phyloP scores from a whole-genome alignment of 2,888 invertebrate genomes.

The Meteorus colon region DNA sequence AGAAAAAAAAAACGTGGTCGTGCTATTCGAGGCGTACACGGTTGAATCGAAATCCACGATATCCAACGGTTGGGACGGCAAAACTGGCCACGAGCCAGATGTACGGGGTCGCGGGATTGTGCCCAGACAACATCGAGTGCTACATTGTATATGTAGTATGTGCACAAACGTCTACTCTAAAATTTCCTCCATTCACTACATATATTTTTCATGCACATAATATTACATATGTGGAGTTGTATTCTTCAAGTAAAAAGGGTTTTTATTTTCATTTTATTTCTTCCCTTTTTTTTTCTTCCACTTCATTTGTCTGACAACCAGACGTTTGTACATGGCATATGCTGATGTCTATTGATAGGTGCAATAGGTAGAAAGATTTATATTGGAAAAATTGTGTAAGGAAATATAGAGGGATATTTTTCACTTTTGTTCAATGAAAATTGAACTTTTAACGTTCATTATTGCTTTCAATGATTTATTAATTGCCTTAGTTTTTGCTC shows the following conservation, averaged over 20 bases:
- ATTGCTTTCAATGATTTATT: not conserved
- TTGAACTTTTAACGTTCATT: not conserved
- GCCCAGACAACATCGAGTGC: slow-evolving; percentile 32
- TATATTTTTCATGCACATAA: too few species aligned
- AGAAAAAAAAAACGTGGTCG: slow-evolving; percentile 28
- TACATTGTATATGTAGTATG: slow-evolving; percentile 8
- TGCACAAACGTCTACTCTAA: slow-evolving; percentile 19
- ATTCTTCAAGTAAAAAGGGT: not conserved
- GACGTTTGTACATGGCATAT: not conserved
- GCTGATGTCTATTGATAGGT: not conserved
- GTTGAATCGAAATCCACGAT: slow-evolving; percentile 45
- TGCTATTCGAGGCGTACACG: slow-evolving; percentile 37
- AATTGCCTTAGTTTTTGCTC: too few species aligned
- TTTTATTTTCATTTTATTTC: not conserved
- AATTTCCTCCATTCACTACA: slow-evolving; percentile 17
- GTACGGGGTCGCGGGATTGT: slow-evolving; percentile 38
- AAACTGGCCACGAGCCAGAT: slow-evolving; percentile 44
- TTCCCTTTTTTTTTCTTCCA: not conserved
- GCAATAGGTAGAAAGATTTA: not conserved
- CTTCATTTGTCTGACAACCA: slow-evolving; percentile 7
- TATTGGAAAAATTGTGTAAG: not conserved
- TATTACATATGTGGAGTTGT: not conserved
- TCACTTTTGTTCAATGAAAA: not conserved
- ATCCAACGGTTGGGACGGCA: slow-evolving; percentile 27
- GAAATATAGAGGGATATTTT: not conserved